phyloP scores from a whole-genome alignment of 2,888 invertebrate species.

The Agrilus cyanescens region DNA sequence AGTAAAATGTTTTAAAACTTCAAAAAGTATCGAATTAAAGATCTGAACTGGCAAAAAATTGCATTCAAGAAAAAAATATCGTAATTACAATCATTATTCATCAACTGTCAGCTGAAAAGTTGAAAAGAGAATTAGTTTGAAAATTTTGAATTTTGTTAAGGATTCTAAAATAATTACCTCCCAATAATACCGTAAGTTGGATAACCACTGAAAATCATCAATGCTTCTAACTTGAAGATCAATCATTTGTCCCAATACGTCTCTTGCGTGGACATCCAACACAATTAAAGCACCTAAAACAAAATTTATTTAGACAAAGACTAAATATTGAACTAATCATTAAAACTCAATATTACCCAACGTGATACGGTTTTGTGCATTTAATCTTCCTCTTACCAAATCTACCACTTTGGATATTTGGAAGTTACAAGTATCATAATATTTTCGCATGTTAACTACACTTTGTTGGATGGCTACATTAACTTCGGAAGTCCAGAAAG shows the following conservation, averaged over 20 bases:
- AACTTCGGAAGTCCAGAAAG: constrained; percentile 87
- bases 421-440: constrained; percentile 56
- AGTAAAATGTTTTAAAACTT: too few species aligned
- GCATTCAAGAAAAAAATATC: too few species aligned
- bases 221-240: constrained; percentile 50
- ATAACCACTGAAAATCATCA: constrained; percentile 85
- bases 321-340: not conserved
- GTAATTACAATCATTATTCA: too few species aligned
- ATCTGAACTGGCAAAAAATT: too few species aligned
- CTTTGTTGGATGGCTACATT: constrained; percentile 59
- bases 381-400: constrained; percentile 76
- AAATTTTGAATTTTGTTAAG: not conserved
- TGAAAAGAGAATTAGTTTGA: too few species aligned
- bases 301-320: not conserved
- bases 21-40: too few species aligned
- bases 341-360: constrained; percentile 43
- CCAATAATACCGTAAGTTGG: constrained; percentile 80
- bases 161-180: constrained; percentile 40
- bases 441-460: constrained; percentile 44
- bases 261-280: constrained; percentile 85
- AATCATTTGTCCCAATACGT: constrained; percentile 63
- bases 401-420: constrained; percentile 77
- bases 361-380: constrained; percentile 77
- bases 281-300: constrained; percentile 72
- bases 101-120: too few species aligned